These are phyloP conservation scores for Neotoma lepida DNA, from an alignment of 2,113 vertebrate genomes.

Conservation along the genomic window DNA sequence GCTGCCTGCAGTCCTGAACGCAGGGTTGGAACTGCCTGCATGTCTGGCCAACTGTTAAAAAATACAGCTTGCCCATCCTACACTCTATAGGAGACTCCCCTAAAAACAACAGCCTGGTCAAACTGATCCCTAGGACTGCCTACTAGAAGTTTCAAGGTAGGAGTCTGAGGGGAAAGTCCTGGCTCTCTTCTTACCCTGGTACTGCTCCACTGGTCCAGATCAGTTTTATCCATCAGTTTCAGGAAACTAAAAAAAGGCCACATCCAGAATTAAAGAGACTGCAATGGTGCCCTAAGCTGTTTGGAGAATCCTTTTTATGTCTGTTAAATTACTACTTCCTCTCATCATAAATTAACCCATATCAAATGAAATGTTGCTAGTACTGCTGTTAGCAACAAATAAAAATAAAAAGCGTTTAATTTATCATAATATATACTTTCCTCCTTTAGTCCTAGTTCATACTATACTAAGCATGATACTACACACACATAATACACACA, in stretches of 20 bases:
- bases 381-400: neutral
- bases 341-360: neutral
- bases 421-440: neutral
- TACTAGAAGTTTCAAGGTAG: neutral
- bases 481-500: too few relatives aligned
- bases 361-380: neutral
- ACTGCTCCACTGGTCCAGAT: neutral
- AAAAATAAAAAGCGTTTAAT: neutral
- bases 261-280: neutral
- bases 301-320: neutral
- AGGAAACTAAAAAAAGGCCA: neutral
- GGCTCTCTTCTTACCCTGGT: neutral
- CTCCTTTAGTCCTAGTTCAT: neutral
- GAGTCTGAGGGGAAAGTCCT: neutral
- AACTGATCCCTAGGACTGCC: neutral
- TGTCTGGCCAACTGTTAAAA: neutral
- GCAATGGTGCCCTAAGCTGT: neutral
- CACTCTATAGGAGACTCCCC: neutral
- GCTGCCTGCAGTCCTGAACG: neutral
- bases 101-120: neutral
- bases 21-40: neutral
- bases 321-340: slow-evolving; percentile 16
- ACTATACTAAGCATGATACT: neutral
- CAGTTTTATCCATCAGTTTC: neutral
- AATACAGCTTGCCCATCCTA: neutral